Conservation (phyloP, 2,888 invertebrate species). For the Arenicola marina region DNA sequence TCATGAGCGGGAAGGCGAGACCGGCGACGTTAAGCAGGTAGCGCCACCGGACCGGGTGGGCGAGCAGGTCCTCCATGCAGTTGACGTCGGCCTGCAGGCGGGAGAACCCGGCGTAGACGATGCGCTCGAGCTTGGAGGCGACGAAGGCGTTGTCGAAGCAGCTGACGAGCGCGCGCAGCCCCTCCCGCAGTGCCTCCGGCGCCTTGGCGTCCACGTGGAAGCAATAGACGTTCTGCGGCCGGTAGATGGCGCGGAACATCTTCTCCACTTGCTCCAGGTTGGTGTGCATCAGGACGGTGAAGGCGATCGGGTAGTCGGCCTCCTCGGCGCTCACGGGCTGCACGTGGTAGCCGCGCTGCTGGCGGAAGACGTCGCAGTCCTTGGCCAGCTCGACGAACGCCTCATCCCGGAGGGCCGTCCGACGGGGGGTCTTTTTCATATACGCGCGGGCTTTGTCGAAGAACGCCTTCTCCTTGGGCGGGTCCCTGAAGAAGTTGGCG, state of each 20-base stretch:
- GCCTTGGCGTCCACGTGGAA: conserved; percentile 55
- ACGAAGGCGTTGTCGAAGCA: conserved; percentile 58
- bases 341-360: conserved; percentile 15
- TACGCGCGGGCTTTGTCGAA: neutral
- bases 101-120: conserved; percentile 54
- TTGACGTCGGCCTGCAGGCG: conserved; percentile 53
- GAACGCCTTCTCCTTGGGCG: too few relatives aligned
- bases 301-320: conserved; percentile 49
- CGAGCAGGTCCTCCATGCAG: conserved; percentile 54
- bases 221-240: conserved; percentile 55
- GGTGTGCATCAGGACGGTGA: conserved; percentile 48
- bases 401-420: neutral
- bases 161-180: conserved; percentile 35
- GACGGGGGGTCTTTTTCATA: neutral
- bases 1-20: conserved; percentile 56
- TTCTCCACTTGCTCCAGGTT: conserved; percentile 47
- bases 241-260: conserved; percentile 49
- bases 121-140: conserved; percentile 46
- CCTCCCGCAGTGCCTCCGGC: conserved; percentile 31
- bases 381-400: conserved; percentile 8
- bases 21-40: conserved; percentile 59
- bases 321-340: conserved; percentile 33
- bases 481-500: too few relatives aligned
- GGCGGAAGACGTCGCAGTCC: conserved; percentile 25
- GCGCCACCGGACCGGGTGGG: conserved; percentile 41